Percentiles rank a stretch among this genome's conserved stretches.
Conservation (phyloP, 2,797 vertebrate genomes). For the Falco berigora region DNA sequence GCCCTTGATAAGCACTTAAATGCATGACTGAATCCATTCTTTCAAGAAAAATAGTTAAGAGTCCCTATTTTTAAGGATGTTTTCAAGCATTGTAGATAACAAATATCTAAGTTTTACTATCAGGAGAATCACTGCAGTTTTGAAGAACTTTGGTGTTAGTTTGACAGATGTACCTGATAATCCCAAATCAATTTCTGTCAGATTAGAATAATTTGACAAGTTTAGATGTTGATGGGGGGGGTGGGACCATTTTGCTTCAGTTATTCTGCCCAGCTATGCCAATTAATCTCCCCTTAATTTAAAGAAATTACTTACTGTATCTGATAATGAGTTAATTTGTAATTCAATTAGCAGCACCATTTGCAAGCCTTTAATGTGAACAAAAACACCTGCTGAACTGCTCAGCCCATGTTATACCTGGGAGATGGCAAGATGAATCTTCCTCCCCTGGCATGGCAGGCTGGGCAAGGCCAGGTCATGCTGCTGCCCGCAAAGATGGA, state of each 20-base stretch:
- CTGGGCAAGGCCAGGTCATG: background rate
- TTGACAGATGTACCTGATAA: background rate
- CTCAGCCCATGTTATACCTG: background rate
- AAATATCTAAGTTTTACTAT: background rate
- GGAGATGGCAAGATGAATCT: background rate
- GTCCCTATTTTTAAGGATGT: background rate
- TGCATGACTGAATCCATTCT: background rate
- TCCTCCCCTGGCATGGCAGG: background rate
- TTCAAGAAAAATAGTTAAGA: background rate
- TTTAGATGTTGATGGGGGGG: background rate
- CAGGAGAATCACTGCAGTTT: background rate
- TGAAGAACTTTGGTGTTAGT: background rate
- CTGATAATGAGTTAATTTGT: constrained; percentile 59
- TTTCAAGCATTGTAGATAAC: background rate
- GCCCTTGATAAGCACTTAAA: background rate
- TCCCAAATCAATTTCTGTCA: background rate
- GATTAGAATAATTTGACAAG: background rate
- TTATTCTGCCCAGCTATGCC: constrained; percentile 56
- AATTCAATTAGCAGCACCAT: constrained; percentile 58
- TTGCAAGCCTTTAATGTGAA: constrained; percentile 31
- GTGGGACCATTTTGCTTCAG: constrained; percentile 33
- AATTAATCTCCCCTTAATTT: constrained; percentile 61
- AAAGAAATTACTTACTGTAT: constrained; percentile 55
- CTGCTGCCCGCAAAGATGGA: background rate
- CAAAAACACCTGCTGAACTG: constrained; percentile 20